phyloP scores from a whole-genome alignment of 2,797 vertebrate species.

The Vespertilio murinus region DNA sequence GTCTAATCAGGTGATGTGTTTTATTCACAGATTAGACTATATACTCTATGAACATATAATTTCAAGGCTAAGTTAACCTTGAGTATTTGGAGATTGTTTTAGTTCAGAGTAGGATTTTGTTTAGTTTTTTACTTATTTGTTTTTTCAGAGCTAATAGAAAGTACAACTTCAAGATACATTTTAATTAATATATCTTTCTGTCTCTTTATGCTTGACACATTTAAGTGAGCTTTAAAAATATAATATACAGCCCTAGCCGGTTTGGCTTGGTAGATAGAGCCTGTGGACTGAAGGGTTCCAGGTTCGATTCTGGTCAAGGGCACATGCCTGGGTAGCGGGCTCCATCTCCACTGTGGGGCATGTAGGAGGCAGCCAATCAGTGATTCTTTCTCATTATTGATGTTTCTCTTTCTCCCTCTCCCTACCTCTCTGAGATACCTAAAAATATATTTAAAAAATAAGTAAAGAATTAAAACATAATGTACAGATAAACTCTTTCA shows the following conservation, averaged over 20 bases:
- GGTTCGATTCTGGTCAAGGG: too few species aligned
- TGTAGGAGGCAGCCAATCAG: too few species aligned
- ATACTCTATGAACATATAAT: background rate
- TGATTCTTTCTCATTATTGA: too few species aligned
- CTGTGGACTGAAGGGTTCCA: too few species aligned
- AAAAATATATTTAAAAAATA: too few species aligned
- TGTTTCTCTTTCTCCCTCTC: too few species aligned
- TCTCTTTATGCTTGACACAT: background rate
- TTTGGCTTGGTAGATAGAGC: too few species aligned
- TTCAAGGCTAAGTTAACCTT: slow-evolving; percentile 30
- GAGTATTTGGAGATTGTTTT: background rate
- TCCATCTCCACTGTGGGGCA: too few species aligned
- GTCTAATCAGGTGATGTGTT: background rate
- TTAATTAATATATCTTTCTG: background rate
- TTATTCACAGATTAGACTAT: background rate
- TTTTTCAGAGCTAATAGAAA: slow-evolving; percentile 47
- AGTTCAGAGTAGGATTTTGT: background rate
- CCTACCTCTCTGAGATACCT: too few species aligned
- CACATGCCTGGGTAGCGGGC: too few species aligned
- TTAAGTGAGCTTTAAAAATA: slow-evolving; percentile 23
- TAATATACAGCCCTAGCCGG: background rate
- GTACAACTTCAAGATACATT: background rate
- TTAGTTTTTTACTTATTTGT: background rate
- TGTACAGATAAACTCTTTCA: background rate
- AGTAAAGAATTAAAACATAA: background rate